A percentile compares a stretch with the other conserved stretches of the same genome.
Evolutionary conservation across 2,113 vertebrate species (phyloP).

Genomic region (Chitala chitala): DNA sequence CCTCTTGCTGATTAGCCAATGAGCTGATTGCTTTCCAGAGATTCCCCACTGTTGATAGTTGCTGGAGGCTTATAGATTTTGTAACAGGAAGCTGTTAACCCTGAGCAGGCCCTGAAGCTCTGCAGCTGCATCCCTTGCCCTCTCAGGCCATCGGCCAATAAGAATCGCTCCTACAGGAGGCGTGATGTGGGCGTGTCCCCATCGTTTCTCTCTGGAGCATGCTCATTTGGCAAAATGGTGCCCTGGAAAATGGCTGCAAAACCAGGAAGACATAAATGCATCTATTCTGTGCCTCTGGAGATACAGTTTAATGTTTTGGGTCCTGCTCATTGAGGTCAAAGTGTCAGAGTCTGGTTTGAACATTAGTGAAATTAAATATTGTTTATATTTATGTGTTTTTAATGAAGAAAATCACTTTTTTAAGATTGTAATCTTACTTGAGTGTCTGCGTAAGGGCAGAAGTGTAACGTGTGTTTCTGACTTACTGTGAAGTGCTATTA

Average conservation of each 20-base stretch:
- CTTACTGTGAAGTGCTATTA: too few relatives aligned
- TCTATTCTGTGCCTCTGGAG: not conserved
- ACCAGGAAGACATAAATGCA: not conserved
- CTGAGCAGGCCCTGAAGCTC: not conserved
- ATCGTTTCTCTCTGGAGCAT: not conserved
- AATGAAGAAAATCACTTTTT: too few relatives aligned
- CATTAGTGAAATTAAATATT: not conserved
- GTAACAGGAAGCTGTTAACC: not conserved
- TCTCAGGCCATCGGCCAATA: not conserved
- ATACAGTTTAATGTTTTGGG: not conserved
- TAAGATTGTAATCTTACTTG: too few relatives aligned
- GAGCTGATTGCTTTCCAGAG: not conserved
- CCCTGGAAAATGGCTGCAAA: not conserved
- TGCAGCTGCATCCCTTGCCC: not conserved
- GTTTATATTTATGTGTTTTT: too few relatives aligned
- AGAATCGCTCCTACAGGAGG: not conserved
- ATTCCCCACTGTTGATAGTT: conserved; percentile 8
- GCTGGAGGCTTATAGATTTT: not conserved
- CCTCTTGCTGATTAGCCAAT: conserved; percentile 4
- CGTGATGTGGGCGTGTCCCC: not conserved
- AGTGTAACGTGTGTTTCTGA: too few relatives aligned
- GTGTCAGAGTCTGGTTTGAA: not conserved
- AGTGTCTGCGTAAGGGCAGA: too few relatives aligned
- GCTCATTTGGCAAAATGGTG: not conserved
- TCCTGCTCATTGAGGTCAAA: too few relatives aligned